Conservation (phyloP, 2,113 vertebrate genomes). For the Daboia siamensis region DNA sequence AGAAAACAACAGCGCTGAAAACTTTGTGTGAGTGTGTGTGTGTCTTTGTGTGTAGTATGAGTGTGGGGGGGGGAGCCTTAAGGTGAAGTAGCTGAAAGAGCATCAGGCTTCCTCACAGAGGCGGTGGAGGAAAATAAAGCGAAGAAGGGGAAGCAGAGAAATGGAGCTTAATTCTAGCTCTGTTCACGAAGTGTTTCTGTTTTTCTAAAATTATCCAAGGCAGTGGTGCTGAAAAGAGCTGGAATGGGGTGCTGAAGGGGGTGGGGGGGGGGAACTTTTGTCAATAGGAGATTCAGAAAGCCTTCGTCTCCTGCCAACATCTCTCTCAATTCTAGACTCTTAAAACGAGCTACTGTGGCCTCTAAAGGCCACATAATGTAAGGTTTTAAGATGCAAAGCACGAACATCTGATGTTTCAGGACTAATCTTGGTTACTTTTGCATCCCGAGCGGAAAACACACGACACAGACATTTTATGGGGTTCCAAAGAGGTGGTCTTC, state of each 20-base stretch:
- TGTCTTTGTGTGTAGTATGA: neutral
- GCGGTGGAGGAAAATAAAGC: neutral
- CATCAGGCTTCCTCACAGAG: neutral
- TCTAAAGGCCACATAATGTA: neutral
- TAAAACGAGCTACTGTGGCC: neutral
- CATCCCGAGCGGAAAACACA: neutral
- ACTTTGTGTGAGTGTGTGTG: neutral
- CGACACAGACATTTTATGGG: neutral
- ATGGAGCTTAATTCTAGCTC: slow-evolving; percentile 1
- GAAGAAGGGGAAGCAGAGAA: slow-evolving; percentile 11
- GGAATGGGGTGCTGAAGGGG: neutral
- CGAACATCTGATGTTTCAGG: neutral
- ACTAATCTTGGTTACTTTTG: neutral
- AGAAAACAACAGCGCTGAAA: neutral
- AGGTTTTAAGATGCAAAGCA: neutral
- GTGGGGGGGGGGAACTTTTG: neutral
- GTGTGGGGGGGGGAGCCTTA: neutral
- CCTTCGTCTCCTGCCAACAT: neutral
- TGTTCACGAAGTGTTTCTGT: neutral
- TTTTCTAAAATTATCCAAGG: neutral
- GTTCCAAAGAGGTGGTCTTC: neutral
- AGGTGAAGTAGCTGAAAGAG: neutral
- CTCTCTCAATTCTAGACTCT: neutral
- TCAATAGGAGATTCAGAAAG: neutral
- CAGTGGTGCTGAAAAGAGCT: neutral